Evolutionary conservation across 2,888 invertebrate genomes (phyloP).

Genomic region (Diploptera punctata): DNA sequence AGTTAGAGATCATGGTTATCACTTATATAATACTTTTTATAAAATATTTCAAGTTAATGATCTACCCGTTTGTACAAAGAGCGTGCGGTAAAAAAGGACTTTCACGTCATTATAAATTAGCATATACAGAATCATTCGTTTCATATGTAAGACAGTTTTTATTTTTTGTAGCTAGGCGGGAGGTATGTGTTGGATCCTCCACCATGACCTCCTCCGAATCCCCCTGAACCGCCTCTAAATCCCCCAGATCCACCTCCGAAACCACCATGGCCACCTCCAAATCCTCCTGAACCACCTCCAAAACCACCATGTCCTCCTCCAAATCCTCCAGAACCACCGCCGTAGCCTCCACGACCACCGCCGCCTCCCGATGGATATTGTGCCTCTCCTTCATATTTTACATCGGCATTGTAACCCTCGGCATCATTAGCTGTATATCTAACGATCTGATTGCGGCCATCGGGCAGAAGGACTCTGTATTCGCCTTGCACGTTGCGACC

Average conservation of each 20-base stretch:
- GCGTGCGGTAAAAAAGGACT: too few relatives aligned
- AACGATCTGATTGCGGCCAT: constrained; percentile 84
- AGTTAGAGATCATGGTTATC: background rate
- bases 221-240: background rate
- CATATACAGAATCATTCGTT: too few relatives aligned
- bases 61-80: constrained; percentile 10
- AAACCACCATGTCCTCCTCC: background rate
- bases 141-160: background rate
- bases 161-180: constrained; percentile 27
- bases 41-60: background rate
- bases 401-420: constrained; percentile 88
- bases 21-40: background rate
- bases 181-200: constrained; percentile 25
- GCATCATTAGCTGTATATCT: constrained; percentile 90
- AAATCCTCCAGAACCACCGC: background rate
- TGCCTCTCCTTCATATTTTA: constrained; percentile 69
- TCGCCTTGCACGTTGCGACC: constrained; percentile 85
- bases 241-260: background rate
- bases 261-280: background rate
- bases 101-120: too few relatives aligned
- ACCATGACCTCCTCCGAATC: background rate
- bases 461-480: constrained; percentile 83
- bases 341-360: background rate
- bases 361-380: constrained; percentile 23
- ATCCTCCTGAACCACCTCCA: background rate